Conservation (phyloP, 1,140 invertebrate species). For the Lasioglossum baleicum region DNA sequence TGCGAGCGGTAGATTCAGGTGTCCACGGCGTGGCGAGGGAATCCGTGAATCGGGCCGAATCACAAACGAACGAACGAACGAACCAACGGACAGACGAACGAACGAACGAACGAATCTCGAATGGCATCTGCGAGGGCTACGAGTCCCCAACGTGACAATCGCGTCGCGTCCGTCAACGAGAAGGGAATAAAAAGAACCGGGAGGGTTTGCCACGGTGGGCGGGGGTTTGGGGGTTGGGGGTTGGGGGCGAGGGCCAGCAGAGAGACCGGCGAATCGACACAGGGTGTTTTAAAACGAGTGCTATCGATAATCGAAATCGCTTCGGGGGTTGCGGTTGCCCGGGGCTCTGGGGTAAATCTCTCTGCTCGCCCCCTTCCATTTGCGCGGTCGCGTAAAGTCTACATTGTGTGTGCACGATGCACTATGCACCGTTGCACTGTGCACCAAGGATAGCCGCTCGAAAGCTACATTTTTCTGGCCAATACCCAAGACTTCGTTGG, state of each 20-base stretch:
- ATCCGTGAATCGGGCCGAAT: conserved; percentile 38
- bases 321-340: conserved; percentile 70
- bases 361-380: conserved; percentile 23
- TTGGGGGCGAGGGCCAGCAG: conserved; percentile 49
- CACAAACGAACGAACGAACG: conserved; percentile 67
- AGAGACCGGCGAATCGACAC: conserved; percentile 70
- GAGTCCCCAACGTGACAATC: conserved; percentile 75
- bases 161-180: conserved; percentile 74
- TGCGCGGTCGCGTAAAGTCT: not conserved
- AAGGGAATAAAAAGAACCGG: conserved; percentile 68
- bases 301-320: conserved; percentile 79
- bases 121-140: conserved; percentile 66
- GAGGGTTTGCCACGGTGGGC: conserved; percentile 1
- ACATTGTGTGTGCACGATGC: not conserved
- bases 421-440: not conserved
- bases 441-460: not conserved
- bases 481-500: no score
- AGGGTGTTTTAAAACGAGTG: conserved; percentile 78
- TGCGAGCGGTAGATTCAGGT: conserved; percentile 4
- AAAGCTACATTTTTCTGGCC: no score
- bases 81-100: conserved; percentile 39
- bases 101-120: conserved; percentile 68
- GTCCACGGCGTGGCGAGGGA: conserved; percentile 1
- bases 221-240: conserved; percentile 4
- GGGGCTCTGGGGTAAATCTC: conserved; percentile 64